Percentiles rank a stretch among this genome's conserved stretches.
These are phyloP conservation scores for Eumerus sabulonum DNA, from an alignment of 2,888 invertebrate species.

Conservation along the genomic window DNA sequence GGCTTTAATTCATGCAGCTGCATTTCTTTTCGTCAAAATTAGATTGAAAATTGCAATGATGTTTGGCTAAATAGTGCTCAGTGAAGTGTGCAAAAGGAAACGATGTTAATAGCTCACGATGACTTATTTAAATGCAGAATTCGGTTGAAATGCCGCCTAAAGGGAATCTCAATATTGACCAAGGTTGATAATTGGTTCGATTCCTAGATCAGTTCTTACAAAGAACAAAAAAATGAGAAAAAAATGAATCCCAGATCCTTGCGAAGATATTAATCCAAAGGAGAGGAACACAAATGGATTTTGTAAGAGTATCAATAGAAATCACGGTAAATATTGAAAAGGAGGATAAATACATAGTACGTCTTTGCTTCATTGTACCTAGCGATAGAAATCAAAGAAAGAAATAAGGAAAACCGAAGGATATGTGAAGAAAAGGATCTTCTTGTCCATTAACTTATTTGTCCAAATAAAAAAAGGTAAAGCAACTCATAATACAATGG, in stretches of 20 bases:
- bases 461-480: slow-evolving; percentile 18
- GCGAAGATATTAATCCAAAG: not conserved
- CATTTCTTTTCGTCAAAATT: slow-evolving; percentile 32
- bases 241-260: slow-evolving; percentile 11
- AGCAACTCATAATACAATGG: slow-evolving; percentile 15
- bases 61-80: not conserved
- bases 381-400: slow-evolving; percentile 38
- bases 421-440: slow-evolving; percentile 27
- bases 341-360: slow-evolving; percentile 12
- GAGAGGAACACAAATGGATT: slow-evolving; percentile 12
- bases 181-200: slow-evolving; percentile 37
- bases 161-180: slow-evolving; percentile 50
- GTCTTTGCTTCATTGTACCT: slow-evolving; percentile 31
- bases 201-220: slow-evolving; percentile 22
- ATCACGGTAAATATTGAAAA: slow-evolving; percentile 38
- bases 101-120: not conserved
- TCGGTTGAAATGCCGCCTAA: not conserved
- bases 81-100: not conserved
- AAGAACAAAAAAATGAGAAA: slow-evolving; percentile 14
- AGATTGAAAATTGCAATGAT: slow-evolving; percentile 17
- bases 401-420: slow-evolving; percentile 5
- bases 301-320: slow-evolving; percentile 16
- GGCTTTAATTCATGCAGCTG: slow-evolving; percentile 40
- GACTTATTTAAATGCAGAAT: slow-evolving; percentile 2
- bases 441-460: slow-evolving; percentile 25